These are phyloP conservation scores for Paracanthobrama guichenoti DNA, from an alignment of 2,113 vertebrate genomes.

Conservation along the genomic window DNA sequence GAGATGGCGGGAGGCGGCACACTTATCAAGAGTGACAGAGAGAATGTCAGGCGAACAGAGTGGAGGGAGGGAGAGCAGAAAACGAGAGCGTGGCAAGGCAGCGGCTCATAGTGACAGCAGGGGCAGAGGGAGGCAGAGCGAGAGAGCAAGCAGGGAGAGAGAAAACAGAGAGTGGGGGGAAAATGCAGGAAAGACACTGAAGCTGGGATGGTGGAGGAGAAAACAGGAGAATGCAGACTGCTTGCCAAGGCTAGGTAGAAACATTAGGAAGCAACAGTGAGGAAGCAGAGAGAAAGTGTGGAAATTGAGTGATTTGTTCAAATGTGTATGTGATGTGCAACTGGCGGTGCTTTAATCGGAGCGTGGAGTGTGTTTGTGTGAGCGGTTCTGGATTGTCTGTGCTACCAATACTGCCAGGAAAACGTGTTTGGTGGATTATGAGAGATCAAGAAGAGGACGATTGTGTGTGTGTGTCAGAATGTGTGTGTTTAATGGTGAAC, in stretches of 20 bases:
- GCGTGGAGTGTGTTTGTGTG: slow-evolving; percentile 4
- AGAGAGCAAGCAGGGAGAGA: slow-evolving; percentile 43
- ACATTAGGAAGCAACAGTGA: slow-evolving; percentile 4
- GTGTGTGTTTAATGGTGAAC: slow-evolving; percentile 8
- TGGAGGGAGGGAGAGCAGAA: slow-evolving; percentile 55
- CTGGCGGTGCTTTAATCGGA: slow-evolving; percentile 7
- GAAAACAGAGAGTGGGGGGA: background rate
- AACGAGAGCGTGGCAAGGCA: slow-evolving; percentile 34
- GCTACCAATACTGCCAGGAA: slow-evolving; percentile 32
- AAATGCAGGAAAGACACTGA: slow-evolving; percentile 42
- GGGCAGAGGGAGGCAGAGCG: slow-evolving; percentile 29
- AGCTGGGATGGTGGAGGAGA: slow-evolving; percentile 31
- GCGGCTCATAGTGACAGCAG: slow-evolving; percentile 50
- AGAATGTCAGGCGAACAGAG: slow-evolving; percentile 49
- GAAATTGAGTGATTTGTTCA: slow-evolving; percentile 4
- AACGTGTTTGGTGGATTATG: slow-evolving; percentile 47
- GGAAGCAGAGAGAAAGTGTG: background rate
- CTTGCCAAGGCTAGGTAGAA: slow-evolving; percentile 33
- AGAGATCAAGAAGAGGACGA: slow-evolving; percentile 27
- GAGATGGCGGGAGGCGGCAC: slow-evolving; percentile 42
- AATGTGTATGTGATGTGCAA: slow-evolving; percentile 27
- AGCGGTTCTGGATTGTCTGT: background rate
- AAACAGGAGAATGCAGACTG: slow-evolving; percentile 15
- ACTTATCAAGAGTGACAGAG: slow-evolving; percentile 46
- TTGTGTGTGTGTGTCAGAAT: slow-evolving; percentile 18